phyloP scores from a whole-genome alignment of 2,113 vertebrate species.

The Hiodon tergisus region DNA sequence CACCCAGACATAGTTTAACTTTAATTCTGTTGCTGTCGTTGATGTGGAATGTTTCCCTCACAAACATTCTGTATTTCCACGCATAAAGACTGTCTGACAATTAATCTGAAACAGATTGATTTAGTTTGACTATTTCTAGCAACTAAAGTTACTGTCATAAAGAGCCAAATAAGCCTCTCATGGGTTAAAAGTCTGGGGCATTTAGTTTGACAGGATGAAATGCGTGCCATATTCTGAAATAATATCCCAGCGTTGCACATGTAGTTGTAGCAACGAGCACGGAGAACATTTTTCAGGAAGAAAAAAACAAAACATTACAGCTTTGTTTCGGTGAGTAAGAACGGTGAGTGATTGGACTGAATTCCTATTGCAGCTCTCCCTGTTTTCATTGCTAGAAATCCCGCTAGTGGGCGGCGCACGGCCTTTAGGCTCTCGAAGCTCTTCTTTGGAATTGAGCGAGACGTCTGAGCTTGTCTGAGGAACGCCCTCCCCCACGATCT shows the following conservation, averaged over 20 bases:
- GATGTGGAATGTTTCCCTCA: neutral
- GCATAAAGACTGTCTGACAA: neutral
- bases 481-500: slow-evolving; percentile 32
- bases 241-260: too few species aligned
- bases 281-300: too few species aligned
- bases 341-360: neutral
- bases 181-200: too few species aligned
- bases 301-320: too few species aligned
- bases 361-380: neutral
- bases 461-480: slow-evolving; percentile 41
- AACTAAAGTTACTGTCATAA: too few species aligned
- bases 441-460: neutral
- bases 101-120: neutral
- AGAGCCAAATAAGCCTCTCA: too few species aligned
- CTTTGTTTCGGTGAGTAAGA: too few species aligned
- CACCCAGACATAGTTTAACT: too few species aligned
- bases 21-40: neutral
- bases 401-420: neutral
- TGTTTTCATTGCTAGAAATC: neutral
- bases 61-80: neutral
- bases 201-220: too few species aligned
- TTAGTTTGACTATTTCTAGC: too few species aligned
- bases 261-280: too few species aligned
- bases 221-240: too few species aligned
- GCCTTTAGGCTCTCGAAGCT: slow-evolving; percentile 25